Evolutionary conservation across 2,797 vertebrate genomes (phyloP).

Genomic region (Discoglossus pictus): DNA sequence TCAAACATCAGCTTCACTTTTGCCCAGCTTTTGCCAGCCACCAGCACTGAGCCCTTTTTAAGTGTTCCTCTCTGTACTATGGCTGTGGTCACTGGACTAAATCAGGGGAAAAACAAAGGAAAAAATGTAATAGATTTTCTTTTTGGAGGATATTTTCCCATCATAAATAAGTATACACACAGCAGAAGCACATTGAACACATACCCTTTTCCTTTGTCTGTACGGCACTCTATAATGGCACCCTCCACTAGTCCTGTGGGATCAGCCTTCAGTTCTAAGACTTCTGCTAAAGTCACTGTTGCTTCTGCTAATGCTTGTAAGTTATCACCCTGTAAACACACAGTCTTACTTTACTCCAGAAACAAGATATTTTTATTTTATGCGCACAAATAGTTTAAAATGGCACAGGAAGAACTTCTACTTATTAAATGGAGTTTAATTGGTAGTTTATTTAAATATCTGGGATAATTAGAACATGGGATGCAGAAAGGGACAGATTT

Average conservation of each 20-base stretch:
- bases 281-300: conserved; percentile 83
- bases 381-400: no score
- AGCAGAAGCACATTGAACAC: conserved; percentile 18
- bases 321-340: conserved; percentile 83
- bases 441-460: no score
- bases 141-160: not conserved
- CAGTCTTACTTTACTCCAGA: no score
- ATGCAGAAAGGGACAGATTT: no score
- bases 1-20: conserved; percentile 93
- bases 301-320: conserved; percentile 86
- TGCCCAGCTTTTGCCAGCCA: conserved; percentile 88
- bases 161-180: no score
- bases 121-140: not conserved
- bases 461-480: no score
- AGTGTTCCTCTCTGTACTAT: conserved; percentile 88
- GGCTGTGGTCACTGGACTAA: conserved; percentile 84
- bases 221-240: conserved; percentile 84
- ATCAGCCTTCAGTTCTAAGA: conserved; percentile 90
- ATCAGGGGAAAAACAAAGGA: conserved; percentile 45
- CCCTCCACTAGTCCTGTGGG: conserved; percentile 79
- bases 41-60: conserved; percentile 81
- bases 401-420: no score
- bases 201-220: conserved; percentile 89
- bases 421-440: no score
- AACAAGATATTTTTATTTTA: no score